phyloP scores from a whole-genome alignment of 2,888 invertebrate species.

The Rhorus exstirpatorius region DNA sequence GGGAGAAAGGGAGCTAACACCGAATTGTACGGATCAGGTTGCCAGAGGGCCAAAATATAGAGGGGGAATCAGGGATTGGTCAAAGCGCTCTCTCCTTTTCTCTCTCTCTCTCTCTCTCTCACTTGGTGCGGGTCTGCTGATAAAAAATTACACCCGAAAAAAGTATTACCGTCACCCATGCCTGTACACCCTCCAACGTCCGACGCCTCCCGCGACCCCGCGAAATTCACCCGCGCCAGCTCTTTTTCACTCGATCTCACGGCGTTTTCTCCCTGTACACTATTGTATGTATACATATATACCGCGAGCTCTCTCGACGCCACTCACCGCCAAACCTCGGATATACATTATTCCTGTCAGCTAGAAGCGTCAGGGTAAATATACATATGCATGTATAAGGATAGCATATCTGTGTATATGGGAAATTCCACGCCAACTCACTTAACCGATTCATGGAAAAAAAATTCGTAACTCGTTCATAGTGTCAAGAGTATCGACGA shows the following conservation, averaged over 20 bases:
- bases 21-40: conserved; percentile 70
- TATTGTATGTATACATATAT: conserved; percentile 10
- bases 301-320: conserved; percentile 69
- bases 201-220: conserved; percentile 49
- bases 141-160: conserved; percentile 84
- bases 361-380: conserved; percentile 63
- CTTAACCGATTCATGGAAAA: conserved; percentile 13
- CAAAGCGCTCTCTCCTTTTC: conserved; percentile 77
- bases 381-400: conserved; percentile 40
- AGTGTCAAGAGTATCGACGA: not conserved
- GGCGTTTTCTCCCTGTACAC: conserved; percentile 10
- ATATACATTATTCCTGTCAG: conserved; percentile 82
- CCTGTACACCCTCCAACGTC: conserved; percentile 68
- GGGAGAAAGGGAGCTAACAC: conserved; percentile 63
- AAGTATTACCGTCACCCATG: conserved; percentile 79
- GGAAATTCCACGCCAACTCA: conserved; percentile 8
- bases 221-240: conserved; percentile 58
- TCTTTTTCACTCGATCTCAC: conserved; percentile 67
- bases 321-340: conserved; percentile 80
- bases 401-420: not conserved
- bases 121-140: conserved; percentile 79
- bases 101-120: conserved; percentile 22
- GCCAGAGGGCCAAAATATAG: conserved; percentile 68
- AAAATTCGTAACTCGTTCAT: not conserved
- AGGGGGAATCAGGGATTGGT: conserved; percentile 80